Percentiles rank a stretch among this genome's conserved stretches.
phyloP scores from a whole-genome alignment of 1,140 invertebrate species.

The Papilio aristodemus region DNA sequence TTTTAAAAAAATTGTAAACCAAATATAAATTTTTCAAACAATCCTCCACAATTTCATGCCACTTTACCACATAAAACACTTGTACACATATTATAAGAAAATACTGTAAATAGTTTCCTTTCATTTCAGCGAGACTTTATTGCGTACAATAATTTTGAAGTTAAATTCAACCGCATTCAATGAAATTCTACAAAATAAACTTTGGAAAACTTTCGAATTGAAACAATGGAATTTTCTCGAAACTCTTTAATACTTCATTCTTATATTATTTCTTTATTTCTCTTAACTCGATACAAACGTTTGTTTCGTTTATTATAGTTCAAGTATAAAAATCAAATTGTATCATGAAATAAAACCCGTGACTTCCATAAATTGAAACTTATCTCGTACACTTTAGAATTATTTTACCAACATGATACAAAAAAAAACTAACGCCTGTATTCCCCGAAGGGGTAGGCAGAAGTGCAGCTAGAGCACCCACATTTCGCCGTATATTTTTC shows the following conservation, averaged over 20 bases:
- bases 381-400: neutral
- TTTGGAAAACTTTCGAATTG: slow-evolving; percentile 14
- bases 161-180: slow-evolving; percentile 1
- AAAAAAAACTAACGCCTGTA: neutral
- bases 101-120: slow-evolving; percentile 19
- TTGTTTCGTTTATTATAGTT: neutral
- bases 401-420: neutral
- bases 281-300: slow-evolving; percentile 12
- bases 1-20: too few species aligned
- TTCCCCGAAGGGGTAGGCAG: too few species aligned
- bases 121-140: slow-evolving; percentile 16
- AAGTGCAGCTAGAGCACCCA: too few species aligned
- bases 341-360: neutral
- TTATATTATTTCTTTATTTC: slow-evolving; percentile 17
- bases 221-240: slow-evolving; percentile 18
- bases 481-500: too few species aligned
- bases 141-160: slow-evolving; percentile 15
- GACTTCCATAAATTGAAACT: neutral
- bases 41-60: too few species aligned
- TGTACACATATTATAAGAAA: slow-evolving; percentile 6
- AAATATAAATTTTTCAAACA: too few species aligned
- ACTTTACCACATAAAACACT: too few species aligned
- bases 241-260: slow-evolving; percentile 18
- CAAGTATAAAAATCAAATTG: neutral
- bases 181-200: slow-evolving; percentile 20